Percentiles rank a stretch among this genome's conserved stretches.
These are phyloP conservation scores for Damaliscus lunatus DNA, from an alignment of 2,113 vertebrate species.

Conservation along the genomic window DNA sequence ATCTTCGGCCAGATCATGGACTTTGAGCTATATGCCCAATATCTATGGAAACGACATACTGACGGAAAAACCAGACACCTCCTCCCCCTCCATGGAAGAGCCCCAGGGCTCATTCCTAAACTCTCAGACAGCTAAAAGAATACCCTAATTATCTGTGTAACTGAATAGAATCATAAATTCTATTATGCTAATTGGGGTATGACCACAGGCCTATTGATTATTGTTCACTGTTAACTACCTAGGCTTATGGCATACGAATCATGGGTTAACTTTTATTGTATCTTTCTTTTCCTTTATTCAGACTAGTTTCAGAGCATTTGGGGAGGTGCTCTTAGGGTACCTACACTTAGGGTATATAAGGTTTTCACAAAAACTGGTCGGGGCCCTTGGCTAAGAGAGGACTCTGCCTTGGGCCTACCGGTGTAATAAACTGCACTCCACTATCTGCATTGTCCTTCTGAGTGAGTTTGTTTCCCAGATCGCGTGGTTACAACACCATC, in stretches of 20 bases:
- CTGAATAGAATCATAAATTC: background rate
- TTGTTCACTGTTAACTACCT: background rate
- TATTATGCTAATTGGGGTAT: background rate
- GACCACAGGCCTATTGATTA: background rate
- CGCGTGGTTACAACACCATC: accelerated
- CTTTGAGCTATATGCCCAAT: background rate
- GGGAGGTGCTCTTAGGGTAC: background rate
- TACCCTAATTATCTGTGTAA: background rate
- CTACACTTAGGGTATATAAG: background rate
- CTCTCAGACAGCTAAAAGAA: background rate
- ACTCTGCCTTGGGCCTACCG: background rate
- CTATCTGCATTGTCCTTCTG: background rate
- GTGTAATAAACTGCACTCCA: background rate
- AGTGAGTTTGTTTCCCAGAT: background rate
- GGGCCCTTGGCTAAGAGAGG: background rate
- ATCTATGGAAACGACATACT: background rate
- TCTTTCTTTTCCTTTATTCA: background rate
- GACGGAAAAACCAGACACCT: background rate
- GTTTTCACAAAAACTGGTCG: background rate
- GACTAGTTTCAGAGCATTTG: background rate
- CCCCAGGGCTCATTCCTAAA: background rate
- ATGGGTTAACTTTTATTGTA: background rate
- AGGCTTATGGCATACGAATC: accelerated
- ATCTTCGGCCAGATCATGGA: background rate
- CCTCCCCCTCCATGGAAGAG: background rate